Base-by-base conservation (phyloP, 92 coral and sea anemone genomes). In the Epizoanthus stellaris region DNA sequence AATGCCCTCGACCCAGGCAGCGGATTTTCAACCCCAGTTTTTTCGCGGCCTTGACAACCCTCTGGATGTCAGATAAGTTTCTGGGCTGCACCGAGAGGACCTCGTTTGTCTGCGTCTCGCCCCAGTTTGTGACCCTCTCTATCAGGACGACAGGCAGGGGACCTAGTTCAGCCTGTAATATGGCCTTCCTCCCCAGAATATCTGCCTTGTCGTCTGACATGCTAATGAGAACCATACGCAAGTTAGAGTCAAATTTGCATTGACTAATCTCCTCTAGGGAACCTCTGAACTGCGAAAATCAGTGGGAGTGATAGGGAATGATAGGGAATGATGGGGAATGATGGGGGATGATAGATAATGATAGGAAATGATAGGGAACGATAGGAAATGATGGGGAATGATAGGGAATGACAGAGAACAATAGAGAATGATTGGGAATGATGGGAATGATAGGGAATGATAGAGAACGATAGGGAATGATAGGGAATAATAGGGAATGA, bases 1-100 rank as follows among this genome's bases (percentile, higher is more conserved):
- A 63, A 43, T 79, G 83, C 1, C 83, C 83, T 42, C 83, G 83
- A 4, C 83, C 83, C 12, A 79, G 83, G 71, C 83, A 79, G 71
- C 83, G 83, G 67, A 79, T 79, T 43, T 47, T 63, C 16, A 43
- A 11, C 13, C 23, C 72, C 3, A 10, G 6, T 9, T 62, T 20
- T 4, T 43, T 42, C 36, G 83, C 83, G 39, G 83, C 83, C 16
- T 1, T 20, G 67, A 79, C 83, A 11, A 79, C 83, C 1, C 40
- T 63, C 59, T 79, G 58, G 39, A 79, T 62, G 11, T 79, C 83
- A 21, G 23, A 3, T 20, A 79, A 21, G 30, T 42, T 79, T 36
- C 72, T 79, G n/a, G 83, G 83, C 53, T 79, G 61, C 12, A 79
- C 83, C 1, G 83, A 79, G 20, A 79, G 39, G 13, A 79, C 83